Base-by-base conservation (phyloP, 2,888 invertebrate species). In the Lasius platythorax region DNA sequence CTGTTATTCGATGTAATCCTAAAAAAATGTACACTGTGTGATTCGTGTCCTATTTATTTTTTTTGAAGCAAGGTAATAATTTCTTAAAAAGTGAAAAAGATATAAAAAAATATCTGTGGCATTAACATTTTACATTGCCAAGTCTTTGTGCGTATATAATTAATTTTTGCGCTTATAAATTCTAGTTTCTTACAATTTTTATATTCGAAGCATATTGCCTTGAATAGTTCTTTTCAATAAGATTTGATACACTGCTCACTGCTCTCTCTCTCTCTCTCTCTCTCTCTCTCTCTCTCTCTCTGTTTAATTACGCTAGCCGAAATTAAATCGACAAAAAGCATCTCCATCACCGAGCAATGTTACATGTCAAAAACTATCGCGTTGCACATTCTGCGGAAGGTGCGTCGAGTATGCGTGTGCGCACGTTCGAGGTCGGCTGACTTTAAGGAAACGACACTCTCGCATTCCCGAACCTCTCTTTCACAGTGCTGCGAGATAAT, bases 401-500 rank as follows among this genome's bases (percentile, higher is more conserved):
- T 82, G 68, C 53, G 40, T 30, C 30, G 53, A 3, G 30, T 43
- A 28, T n/a, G 61, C 28, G 56, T 40, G 50, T 43, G 56, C 53
- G 5, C 73, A 67, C 73, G 76, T 56, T 12, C 18, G 63, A 18
- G n/a, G 8, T 61, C 46, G 23, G 76, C 68, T 74, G 53, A 79
- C 50, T 66, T 84, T 68, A 40, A 85, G 83, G 84, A 74, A 75
- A 63, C 83, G 74, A 66, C 76, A 74, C 68, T 84, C 83, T 85
- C 86, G 85, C 86, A 84, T 82, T 91, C 88, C 73, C 70, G 61
- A 81, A 73, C 46, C 83, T 85, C 82, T 85, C 75, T 85, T 83
- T 87, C 87, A 50, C 76, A 87, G 82, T 82, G 84, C 81, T 83
- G 43, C 33, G 50, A 68, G 89, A 91, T 91, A 92, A 88, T 70